Evolutionary conservation across 2,888 invertebrate genomes (phyloP), one percentile per base, ranked within the genome.

Genomic region (Xestia c-nigrum): DNA sequence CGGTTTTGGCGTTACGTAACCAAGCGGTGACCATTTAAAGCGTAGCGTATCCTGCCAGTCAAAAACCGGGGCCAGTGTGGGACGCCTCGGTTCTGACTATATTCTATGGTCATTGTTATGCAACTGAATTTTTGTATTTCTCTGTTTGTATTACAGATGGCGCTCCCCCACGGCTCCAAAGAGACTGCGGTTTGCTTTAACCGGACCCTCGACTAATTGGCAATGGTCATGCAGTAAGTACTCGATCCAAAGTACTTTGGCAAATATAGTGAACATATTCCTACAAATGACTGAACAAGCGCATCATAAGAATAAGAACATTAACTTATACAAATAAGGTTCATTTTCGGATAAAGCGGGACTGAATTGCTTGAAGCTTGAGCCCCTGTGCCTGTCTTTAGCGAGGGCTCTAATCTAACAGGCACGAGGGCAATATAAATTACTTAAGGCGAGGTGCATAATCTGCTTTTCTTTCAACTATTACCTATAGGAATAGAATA

Each of bases 201-300:
- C 91, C 12, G 90, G 90, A 0, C 91, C 94, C 0, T 70, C 91
- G 0, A 72, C 92, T 3, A 92, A 94, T 31, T 95, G 94, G 94
- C 90, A 89, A 14, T 96, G 96, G 96, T 95, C 96, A 3, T 72
- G 82, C 3, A 92, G 96, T 96, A 83, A 92, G 94, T 19, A 50
- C 19, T 93, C 24, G 14, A 19, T 24, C 10, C 55, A 10, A 55
- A 55, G 55, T 55, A 55, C 3, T 71, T 31, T 59, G 19, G 9
- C 16, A 4, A 31, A 59, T 16, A 31, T 7, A 31, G 16, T 31
- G 59, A 7, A 24, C 16, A 59, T 31, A 31, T 31, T 59, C 59
- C 59, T 59, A 9, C 31, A 19, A 59, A 31, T 19, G 31, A 31
- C 31, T 38, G 31, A 59, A 31, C 31, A 59, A 24, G 14, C 14